Percentiles rank a stretch among this genome's conserved stretches.
These are phyloP conservation scores for Theonella swinhoei DNA, from an alignment of 37 sponge, comb jelly and placozoan genomes.

Conservation along the genomic window DNA sequence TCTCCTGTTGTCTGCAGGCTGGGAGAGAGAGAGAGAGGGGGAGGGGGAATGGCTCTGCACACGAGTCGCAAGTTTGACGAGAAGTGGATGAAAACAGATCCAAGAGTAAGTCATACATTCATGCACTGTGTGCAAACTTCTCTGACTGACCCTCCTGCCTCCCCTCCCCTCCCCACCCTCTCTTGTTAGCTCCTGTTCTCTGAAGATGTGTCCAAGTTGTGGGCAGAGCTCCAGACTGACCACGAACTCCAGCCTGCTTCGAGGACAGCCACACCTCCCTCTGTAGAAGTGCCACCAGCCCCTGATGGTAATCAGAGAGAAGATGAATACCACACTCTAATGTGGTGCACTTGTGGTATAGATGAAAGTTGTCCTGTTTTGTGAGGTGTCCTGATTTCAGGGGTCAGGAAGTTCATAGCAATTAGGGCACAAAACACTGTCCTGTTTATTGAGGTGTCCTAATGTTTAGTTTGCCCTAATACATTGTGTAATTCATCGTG, in stretches of 20 bases:
- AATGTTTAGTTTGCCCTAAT: too few relatives aligned
- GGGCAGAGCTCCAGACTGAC: conserved; percentile 76
- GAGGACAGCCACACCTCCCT: neutral
- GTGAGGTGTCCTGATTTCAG: too few relatives aligned
- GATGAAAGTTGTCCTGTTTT: too few relatives aligned
- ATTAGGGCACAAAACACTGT: too few relatives aligned
- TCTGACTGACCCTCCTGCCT: neutral
- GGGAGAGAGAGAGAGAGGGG: neutral
- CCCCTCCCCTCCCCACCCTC: conserved; percentile 3
- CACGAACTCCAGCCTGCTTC: conserved; percentile 39
- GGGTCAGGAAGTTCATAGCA: too few relatives aligned
- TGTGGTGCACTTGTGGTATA: too few relatives aligned
- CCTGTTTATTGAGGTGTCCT: too few relatives aligned
- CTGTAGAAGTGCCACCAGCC: neutral
- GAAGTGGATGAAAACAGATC: neutral
- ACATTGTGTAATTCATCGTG: too few relatives aligned
- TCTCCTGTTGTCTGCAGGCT: neutral
- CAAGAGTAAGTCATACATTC: neutral
- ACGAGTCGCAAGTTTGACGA: neutral
- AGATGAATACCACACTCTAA: too few relatives aligned
- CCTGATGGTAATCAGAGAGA: neutral
- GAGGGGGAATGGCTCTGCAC: neutral
- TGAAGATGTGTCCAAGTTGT: conserved; percentile 61
- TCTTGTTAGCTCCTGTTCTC: conserved; percentile 51
- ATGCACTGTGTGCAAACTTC: neutral